A percentile compares a stretch with the other conserved stretches of the same genome.
These are phyloP conservation scores for Poeciliopsis gracilis DNA, from an alignment of 2,797 vertebrate species.

Conservation along the genomic window DNA sequence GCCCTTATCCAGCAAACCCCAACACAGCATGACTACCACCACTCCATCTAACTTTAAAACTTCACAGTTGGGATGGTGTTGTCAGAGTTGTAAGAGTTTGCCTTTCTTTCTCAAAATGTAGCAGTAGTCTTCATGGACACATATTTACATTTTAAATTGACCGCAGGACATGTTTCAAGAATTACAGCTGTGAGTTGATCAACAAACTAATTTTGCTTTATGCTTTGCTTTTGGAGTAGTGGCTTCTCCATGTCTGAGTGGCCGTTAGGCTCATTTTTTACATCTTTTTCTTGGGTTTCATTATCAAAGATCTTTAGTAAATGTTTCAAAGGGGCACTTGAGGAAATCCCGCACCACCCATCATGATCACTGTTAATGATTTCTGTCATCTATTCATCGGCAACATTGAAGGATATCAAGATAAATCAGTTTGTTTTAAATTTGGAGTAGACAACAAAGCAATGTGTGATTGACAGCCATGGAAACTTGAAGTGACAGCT, in stretches of 20 bases:
- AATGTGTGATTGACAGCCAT: background rate
- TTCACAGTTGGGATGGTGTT: background rate
- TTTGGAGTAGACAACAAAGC: background rate
- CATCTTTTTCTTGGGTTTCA: background rate
- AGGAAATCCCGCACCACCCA: background rate
- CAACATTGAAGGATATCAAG: background rate
- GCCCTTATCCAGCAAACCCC: background rate
- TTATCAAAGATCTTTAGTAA: background rate
- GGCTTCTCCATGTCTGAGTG: background rate
- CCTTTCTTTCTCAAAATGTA: background rate
- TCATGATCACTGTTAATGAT: background rate
- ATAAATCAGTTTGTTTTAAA: background rate
- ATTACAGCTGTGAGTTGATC: background rate
- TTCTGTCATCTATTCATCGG: background rate
- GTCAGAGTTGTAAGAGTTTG: background rate
- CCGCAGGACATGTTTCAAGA: background rate
- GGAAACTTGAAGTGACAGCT: background rate
- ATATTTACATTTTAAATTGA: background rate
- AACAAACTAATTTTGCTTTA: background rate
- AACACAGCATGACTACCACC: background rate
- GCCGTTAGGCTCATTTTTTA: background rate
- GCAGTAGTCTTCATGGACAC: background rate
- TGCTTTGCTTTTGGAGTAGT: background rate
- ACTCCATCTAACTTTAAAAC: background rate
- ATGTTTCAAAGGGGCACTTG: background rate